Base-by-base conservation (phyloP, 2,113 vertebrate species). In the Dipodomys merriami region DNA sequence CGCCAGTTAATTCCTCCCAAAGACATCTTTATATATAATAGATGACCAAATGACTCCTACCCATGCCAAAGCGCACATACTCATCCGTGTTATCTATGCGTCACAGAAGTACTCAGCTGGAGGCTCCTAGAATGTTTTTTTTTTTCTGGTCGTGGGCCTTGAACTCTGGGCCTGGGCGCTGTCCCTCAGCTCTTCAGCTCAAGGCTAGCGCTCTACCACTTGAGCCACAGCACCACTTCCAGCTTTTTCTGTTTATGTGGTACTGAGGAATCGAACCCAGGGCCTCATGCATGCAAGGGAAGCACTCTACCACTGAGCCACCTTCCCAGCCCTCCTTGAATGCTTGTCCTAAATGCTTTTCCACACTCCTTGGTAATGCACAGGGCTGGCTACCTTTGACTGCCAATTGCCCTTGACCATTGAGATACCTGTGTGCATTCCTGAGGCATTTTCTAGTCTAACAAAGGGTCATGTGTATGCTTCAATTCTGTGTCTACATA, bases 71-170 rank as follows among this genome's bases (percentile, higher is more conserved):
- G 91, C 6, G 67, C 65, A 87, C 93, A 71, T 64, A 95, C 87
- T 95, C 94, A 94, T 95, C 95, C 95, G 78, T 83, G 53, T 89
- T 91, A 86, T 19, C 84, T 30, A 79, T 82, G 77, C 57, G 83
- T 78, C 91, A 49, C 3, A 27, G 90, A 90, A 91, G 67, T 69
- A 60, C 39, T 83, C 33, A 35, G 87, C 49, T 30, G 4, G 68
- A 39, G 89, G 39, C 46, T 62, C 80, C 91, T 90, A 80, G 39
- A 86, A 92, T 33, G 77, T n/a, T n/a, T n/a, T n/a, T n/a, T n/a
- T n/a, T n/a, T n/a, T n/a, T n/a, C n/a, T n/a, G n/a, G n/a, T n/a
- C n/a, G n/a, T n/a, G n/a, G n/a, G n/a, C n/a, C 91, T 72, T 65
- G 39, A 39, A 39, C 39, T 39, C 39, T 39, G 39, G 39, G 39